These are phyloP conservation scores for Siniperca scherzeri DNA, from an alignment of 2,797 vertebrate species.

Conservation along the genomic window DNA sequence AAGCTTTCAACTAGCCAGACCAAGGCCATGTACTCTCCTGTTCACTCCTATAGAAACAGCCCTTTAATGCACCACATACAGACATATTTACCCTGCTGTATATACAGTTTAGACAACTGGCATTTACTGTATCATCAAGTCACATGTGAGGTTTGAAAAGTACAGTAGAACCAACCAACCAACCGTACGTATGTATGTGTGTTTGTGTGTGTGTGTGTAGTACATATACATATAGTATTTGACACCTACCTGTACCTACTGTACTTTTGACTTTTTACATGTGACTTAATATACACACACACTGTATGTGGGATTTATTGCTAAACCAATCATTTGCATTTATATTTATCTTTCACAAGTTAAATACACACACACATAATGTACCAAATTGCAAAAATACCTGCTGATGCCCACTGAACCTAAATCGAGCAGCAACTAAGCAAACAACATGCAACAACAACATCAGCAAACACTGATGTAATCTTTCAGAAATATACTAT, in stretches of 20 bases:
- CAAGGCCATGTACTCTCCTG: background rate
- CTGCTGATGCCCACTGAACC: slow-evolving; percentile 58
- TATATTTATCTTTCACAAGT: slow-evolving; percentile 33
- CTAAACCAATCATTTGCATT: slow-evolving; percentile 32
- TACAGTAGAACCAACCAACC: background rate
- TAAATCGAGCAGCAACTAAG: slow-evolving; percentile 56
- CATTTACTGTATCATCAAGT: slow-evolving; percentile 9
- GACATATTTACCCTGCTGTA: slow-evolving; percentile 17
- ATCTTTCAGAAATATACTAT: slow-evolving; percentile 63
- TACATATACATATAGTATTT: no score
- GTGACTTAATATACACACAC: background rate
- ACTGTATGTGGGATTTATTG: background rate
- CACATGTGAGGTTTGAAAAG: background rate
- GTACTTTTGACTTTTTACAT: background rate
- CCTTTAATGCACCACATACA: slow-evolving; percentile 11
- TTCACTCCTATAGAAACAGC: background rate
- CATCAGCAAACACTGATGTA: slow-evolving; percentile 75
- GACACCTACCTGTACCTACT: background rate
- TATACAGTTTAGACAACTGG: slow-evolving; percentile 13
- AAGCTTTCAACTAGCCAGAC: background rate
- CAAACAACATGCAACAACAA: slow-evolving; percentile 51
- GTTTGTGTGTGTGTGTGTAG: no score
- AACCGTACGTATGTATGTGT: no score
- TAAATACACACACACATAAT: slow-evolving; percentile 38
- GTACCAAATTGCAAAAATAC: slow-evolving; percentile 66